These are phyloP conservation scores for Naja naja DNA, from an alignment of 2,113 vertebrate species.

Conservation along the genomic window DNA sequence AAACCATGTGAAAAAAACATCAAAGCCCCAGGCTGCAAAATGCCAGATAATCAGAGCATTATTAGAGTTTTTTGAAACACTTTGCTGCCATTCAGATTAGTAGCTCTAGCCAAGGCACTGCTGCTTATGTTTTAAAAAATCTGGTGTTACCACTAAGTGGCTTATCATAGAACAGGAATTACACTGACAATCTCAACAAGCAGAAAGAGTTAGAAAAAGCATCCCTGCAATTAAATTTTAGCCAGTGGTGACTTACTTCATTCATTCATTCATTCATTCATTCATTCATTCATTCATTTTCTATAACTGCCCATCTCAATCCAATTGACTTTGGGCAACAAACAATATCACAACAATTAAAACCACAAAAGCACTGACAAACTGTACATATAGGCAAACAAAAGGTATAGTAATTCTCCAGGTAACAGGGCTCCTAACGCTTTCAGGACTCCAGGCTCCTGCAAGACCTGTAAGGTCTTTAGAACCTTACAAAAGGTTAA, in stretches of 20 bases:
- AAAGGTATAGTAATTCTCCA: background rate
- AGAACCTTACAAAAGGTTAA: no score
- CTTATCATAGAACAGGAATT: background rate
- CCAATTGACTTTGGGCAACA: no score
- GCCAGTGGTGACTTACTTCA: background rate
- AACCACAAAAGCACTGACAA: no score
- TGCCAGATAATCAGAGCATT: background rate
- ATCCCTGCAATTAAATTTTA: background rate
- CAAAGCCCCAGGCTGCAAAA: background rate
- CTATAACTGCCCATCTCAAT: no score
- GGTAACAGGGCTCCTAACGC: background rate
- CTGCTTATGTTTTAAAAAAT: no score
- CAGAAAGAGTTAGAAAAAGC: background rate
- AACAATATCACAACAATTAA: no score
- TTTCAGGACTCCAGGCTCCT: background rate
- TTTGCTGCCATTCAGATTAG: background rate
- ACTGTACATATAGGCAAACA: background rate
- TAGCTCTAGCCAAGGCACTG: background rate
- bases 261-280: no score
- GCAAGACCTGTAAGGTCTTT: no score
- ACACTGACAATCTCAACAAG: background rate
- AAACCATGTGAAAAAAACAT: background rate
- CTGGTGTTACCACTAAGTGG: background rate
- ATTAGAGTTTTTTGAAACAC: background rate
- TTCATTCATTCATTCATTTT: background rate